These are phyloP conservation scores for roundworm (Caenorhabditis elegans) DNA, from an alignment of 1,140 invertebrate genomes.

Conservation along the genomic window WBcel235 BX284605.5:5802501-5803000, in stretches of 20 bases:
- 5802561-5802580: too few relatives aligned
- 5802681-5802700: background rate
- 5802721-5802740: background rate
- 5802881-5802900: slow-evolving; percentile 65
- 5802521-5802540: too few relatives aligned
- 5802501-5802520: background rate
- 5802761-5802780: slow-evolving; percentile 41
- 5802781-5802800: slow-evolving; percentile 53
- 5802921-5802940: too few relatives aligned
- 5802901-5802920: too few relatives aligned
- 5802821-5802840: slow-evolving; percentile 60
- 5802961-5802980: slow-evolving; percentile 63
- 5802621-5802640: too few relatives aligned
- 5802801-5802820: slow-evolving; percentile 58
- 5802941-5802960: slow-evolving; percentile 66
- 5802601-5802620: too few relatives aligned
- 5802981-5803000: slow-evolving; percentile 59
- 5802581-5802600: too few relatives aligned
- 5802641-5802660: too few relatives aligned
- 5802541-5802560: too few relatives aligned
- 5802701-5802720: background rate
- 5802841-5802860: slow-evolving; percentile 59
- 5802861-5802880: slow-evolving; percentile 57
- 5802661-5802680: background rate
- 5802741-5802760: background rate